Evolutionary conservation across 1,140 invertebrate genomes (phyloP).

Genomic region (Bathynomus jamesi): DNA sequence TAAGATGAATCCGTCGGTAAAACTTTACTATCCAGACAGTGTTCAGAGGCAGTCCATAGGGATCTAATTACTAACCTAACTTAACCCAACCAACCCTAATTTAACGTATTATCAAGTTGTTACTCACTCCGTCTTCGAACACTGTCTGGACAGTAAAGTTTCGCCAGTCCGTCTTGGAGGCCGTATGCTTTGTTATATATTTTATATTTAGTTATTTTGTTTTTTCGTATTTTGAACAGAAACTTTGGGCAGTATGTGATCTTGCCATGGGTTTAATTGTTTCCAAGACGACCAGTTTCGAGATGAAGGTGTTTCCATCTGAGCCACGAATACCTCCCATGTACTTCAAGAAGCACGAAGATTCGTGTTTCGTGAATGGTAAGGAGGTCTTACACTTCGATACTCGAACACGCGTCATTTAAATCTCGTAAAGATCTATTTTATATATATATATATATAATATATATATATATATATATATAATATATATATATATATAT

Average conservation of each 20-base stretch:
- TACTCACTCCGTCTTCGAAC: no score
- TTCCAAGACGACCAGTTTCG: conserved; percentile 75
- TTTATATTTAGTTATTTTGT: no score
- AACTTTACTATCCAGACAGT: no score
- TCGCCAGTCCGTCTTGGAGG: no score
- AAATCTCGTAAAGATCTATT: not conserved
- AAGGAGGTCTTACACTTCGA: conserved; percentile 39
- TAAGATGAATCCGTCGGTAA: no score
- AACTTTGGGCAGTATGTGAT: conserved; percentile 93
- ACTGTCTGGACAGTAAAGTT: no score
- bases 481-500: not conserved
- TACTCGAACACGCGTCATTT: not conserved
- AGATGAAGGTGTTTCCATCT: conserved; percentile 76
- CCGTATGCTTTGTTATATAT: no score
- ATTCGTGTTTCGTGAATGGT: conserved; percentile 58
- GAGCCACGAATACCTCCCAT: conserved; percentile 75
- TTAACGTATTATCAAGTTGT: no score
- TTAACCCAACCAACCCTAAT: no score
- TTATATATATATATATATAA: not conserved
- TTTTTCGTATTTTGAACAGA: no score
- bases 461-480: not conserved
- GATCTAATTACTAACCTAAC: no score
- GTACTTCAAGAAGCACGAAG: conserved; percentile 68
- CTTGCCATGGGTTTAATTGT: conserved; percentile 80
- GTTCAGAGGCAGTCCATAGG: no score